Base-by-base conservation (phyloP, 30 jellyfish, hydroid and myxozoan genomes). In the Hydra vulgaris region DNA sequence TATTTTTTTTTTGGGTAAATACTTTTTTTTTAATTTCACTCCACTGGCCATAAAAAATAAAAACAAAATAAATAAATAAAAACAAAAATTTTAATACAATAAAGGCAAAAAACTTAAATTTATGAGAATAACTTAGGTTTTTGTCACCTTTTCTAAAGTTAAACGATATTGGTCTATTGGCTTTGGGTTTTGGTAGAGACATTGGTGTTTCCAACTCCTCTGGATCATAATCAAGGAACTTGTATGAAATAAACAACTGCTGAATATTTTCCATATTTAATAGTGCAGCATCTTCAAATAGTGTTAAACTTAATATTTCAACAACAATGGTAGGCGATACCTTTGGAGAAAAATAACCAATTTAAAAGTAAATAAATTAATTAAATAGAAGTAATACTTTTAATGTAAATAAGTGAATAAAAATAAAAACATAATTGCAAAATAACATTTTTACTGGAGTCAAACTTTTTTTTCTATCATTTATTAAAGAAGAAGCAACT, bases 201-300 rank as follows among this genome's bases (percentile, higher is more conserved):
- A 86, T 88, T 0, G 97, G 97, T 21, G 97, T 90, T 72, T 90
- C 97, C 88, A 90, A 81, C 26, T 84, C 24, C 8, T 81, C 95
- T 0, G 95, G 97, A 20, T 90, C 97, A 22, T 25, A 86, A 69
- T 90, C 97, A 54, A 90, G 79, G 71, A 90, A 90, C 52, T 93
- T 77, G 73, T 90, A 90, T 8, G 95, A 90, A 20, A 90, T 95
- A 25, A 84, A 90, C 54, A 85, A 70, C 84, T 90, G 97, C 27
- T 72, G 73, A 25, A 69, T 80, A 0, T 22, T 73, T 18, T 90
- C 90, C 88, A 77, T 27, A 26, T 80, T 83, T 71, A 86, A 81
- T 40, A 90, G 25, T 15, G 89, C 56, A 7, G 97, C 95, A 76
- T 81, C 82, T 15, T 90, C 94, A 53, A 81, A 81, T 7, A 90